Conservation (phyloP, 1,140 invertebrate species). For the Prorops nasuta region DNA sequence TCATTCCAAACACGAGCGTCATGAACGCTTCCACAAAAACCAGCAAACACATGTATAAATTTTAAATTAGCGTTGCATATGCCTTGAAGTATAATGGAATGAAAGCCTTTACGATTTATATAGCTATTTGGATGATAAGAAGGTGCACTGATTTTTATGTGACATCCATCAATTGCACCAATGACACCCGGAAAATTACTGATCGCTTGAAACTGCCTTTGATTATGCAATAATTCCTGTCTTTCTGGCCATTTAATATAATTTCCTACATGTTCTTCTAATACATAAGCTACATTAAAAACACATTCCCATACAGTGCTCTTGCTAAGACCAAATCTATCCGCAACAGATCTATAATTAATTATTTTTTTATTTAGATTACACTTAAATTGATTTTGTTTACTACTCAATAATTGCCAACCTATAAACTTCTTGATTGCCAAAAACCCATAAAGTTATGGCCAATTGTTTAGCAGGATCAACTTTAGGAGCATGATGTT, state of each 20-base stretch:
- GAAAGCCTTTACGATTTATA: constrained; percentile 27
- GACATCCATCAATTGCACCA: too few species aligned
- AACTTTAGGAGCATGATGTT: too few species aligned
- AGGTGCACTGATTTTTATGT: constrained; percentile 24
- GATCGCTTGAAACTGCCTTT: background rate
- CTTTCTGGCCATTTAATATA: background rate
- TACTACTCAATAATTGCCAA: too few species aligned
- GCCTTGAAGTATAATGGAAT: constrained; percentile 25
- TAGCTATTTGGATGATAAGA: constrained; percentile 16
- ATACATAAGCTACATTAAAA: background rate
- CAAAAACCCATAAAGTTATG: too few species aligned
- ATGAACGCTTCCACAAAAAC: constrained; percentile 27
- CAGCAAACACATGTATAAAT: constrained; percentile 29
- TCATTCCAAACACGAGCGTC: constrained; percentile 20
- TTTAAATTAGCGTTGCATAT: constrained; percentile 19
- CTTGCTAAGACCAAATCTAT: background rate
- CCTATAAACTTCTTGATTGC: too few species aligned
- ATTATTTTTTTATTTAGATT: too few species aligned
- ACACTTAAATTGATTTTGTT: too few species aligned
- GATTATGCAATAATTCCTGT: background rate
- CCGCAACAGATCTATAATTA: background rate
- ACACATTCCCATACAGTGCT: background rate
- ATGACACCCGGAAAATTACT: too few species aligned
- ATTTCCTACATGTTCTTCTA: background rate
- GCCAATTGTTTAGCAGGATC: too few species aligned